These are phyloP conservation scores for Mus pahari DNA, from an alignment of 2,113 vertebrate species.

Conservation along the genomic window DNA sequence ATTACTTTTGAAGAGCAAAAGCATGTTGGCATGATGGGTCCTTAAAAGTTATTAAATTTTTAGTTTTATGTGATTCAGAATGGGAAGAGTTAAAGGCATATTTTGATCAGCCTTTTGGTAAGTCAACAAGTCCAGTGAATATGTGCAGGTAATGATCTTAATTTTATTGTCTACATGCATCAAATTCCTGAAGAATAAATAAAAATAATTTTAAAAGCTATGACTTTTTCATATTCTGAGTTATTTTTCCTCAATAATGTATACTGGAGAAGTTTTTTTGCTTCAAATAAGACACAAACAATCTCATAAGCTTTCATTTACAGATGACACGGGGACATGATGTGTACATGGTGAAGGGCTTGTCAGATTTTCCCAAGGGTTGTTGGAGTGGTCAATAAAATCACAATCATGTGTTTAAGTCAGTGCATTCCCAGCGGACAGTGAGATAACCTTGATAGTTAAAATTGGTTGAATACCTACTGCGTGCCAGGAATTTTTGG, in stretches of 20 bases:
- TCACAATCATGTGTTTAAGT: constrained; percentile 2
- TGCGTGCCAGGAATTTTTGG: not conserved
- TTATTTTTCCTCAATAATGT: not conserved
- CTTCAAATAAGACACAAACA: not conserved
- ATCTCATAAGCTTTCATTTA: not conserved
- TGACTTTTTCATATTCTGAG: not conserved
- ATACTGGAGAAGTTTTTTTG: constrained; percentile 2
- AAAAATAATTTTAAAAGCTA: not conserved
- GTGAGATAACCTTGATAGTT: not conserved
- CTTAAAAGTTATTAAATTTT: not conserved
- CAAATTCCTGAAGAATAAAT: not conserved
- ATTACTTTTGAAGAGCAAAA: not conserved
- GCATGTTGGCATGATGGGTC: too few species aligned
- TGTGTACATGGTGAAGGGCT: not conserved
- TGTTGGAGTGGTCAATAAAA: constrained; percentile 6
- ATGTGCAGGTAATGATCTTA: not conserved
- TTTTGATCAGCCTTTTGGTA: not conserved
- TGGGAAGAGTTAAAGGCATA: too few species aligned
- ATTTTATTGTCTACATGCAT: not conserved
- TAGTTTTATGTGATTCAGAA: not conserved
- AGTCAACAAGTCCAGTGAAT: not conserved
- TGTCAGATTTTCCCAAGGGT: not conserved
- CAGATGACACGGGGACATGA: not conserved
- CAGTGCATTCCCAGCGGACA: not conserved
- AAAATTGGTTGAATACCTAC: not conserved